phyloP scores from a whole-genome alignment of 2,113 vertebrate genomes.

The Solea solea region DNA sequence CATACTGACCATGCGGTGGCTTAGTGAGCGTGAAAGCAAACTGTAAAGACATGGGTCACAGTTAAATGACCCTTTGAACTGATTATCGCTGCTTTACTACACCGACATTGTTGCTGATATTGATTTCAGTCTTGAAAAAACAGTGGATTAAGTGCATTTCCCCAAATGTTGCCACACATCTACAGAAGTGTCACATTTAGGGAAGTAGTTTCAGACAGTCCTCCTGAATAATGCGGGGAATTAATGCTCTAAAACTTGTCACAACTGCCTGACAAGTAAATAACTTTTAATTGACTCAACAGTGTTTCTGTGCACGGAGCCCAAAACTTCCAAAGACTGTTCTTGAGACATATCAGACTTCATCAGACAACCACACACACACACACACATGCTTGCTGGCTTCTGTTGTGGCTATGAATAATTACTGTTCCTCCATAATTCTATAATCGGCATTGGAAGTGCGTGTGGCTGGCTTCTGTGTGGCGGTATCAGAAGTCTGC shows the following conservation, averaged over 20 bases:
- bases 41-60: no score
- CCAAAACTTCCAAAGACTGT: background rate
- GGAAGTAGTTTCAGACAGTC: background rate
- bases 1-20: no score
- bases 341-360: slow-evolving; percentile 22
- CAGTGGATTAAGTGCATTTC: background rate
- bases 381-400: slow-evolving; percentile 26
- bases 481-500: slow-evolving; percentile 58
- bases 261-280: background rate
- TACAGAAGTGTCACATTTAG: no score
- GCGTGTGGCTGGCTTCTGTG: slow-evolving; percentile 28
- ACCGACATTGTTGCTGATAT: slow-evolving; percentile 7
- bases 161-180: background rate
- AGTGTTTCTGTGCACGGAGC: background rate
- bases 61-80: background rate
- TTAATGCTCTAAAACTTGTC: background rate
- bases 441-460: slow-evolving; percentile 53
- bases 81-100: slow-evolving; percentile 5
- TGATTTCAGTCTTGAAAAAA: background rate
- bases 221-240: background rate
- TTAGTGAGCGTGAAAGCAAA: no score
- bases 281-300: slow-evolving; percentile 2
- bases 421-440: slow-evolving; percentile 61
- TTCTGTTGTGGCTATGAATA: slow-evolving; percentile 57
- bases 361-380: slow-evolving; percentile 19